phyloP scores from a whole-genome alignment of 2,888 invertebrate species.

The Notocelia uddmanniana region DNA sequence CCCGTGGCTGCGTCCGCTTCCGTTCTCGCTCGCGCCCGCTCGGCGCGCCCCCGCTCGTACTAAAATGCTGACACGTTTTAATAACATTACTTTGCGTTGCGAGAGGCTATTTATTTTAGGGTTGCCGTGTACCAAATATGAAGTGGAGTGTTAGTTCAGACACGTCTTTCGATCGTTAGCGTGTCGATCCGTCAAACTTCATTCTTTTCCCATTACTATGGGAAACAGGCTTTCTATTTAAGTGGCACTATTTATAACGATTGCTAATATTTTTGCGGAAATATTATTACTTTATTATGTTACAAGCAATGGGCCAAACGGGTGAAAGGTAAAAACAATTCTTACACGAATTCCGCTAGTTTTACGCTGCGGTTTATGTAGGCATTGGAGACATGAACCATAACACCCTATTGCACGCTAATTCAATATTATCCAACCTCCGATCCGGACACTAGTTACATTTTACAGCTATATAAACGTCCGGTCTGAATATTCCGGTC shows the following conservation, averaged over 20 bases:
- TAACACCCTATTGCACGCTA: conserved; percentile 13
- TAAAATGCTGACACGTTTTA: conserved; percentile 86
- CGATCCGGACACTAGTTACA: conserved; percentile 28
- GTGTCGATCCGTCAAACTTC: conserved; percentile 72
- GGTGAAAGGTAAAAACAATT: neutral
- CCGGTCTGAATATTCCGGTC: conserved; percentile 29
- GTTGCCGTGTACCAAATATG: conserved; percentile 80
- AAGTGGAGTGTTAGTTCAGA: conserved; percentile 77
- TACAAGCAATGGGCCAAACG: neutral
- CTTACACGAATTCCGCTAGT: neutral
- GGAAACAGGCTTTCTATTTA: conserved; percentile 41
- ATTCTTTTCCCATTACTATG: conserved; percentile 73
- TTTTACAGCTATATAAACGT: conserved; percentile 38
- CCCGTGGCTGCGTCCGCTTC: conserved; percentile 61
- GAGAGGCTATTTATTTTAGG: conserved; percentile 83
- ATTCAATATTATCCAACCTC: neutral
- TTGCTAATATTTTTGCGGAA: conserved; percentile 8
- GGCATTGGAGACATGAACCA: neutral
- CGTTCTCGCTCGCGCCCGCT: conserved; percentile 54
- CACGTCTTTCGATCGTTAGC: conserved; percentile 77
- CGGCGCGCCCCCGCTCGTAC: conserved; percentile 57
- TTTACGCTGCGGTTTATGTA: neutral
- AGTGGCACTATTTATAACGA: conserved; percentile 28
- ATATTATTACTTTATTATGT: conserved; percentile 2
- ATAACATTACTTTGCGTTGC: conserved; percentile 83